phyloP scores from a whole-genome alignment of 2,888 invertebrate species.

The Esperia sulphurella region DNA sequence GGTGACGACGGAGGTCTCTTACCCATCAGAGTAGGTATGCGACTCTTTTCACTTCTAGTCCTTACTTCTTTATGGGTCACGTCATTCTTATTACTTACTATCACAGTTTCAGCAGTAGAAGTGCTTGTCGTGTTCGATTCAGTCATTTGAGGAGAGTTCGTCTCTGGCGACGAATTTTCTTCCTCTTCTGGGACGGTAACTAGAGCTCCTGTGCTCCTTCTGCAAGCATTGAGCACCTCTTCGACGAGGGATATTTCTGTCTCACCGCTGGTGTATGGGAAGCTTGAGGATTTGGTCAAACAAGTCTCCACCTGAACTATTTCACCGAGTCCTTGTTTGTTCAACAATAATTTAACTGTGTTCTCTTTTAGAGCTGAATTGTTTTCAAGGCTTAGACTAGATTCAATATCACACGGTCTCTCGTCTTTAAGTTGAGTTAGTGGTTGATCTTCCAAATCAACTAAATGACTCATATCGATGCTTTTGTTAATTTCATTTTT shows the following conservation, averaged over 20 bases:
- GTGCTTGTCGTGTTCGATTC: slow-evolving; percentile 83
- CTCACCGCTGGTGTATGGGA: slow-evolving; percentile 50
- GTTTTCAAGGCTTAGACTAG: slow-evolving; percentile 54
- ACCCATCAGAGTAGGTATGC: slow-evolving; percentile 74
- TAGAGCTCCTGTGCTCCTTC: slow-evolving; percentile 65
- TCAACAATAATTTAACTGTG: slow-evolving; percentile 62
- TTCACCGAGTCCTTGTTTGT: slow-evolving; percentile 42
- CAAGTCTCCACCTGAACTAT: slow-evolving; percentile 42
- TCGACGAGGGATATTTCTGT: slow-evolving; percentile 65
- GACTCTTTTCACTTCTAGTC: slow-evolving; percentile 73
- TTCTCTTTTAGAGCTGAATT: slow-evolving; percentile 63
- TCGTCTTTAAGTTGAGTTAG: slow-evolving; percentile 43
- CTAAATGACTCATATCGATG: slow-evolving; percentile 47
- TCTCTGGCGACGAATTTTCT: slow-evolving; percentile 76
- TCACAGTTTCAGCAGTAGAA: slow-evolving; percentile 85
- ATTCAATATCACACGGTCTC: slow-evolving; percentile 49
- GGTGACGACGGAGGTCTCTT: slow-evolving; percentile 72
- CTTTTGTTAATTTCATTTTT: slow-evolving; percentile 72
- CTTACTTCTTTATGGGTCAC: slow-evolving; percentile 52
- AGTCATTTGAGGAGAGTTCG: slow-evolving; percentile 79
- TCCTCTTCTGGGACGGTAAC: slow-evolving; percentile 82
- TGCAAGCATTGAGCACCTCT: slow-evolving; percentile 66
- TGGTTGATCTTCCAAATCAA: slow-evolving; percentile 40
- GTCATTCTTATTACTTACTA: slow-evolving; percentile 80
- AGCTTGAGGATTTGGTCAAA: slow-evolving; percentile 61